Conservation (phyloP, 2,797 vertebrate species). For the Xiphophorus birchmanni region DNA sequence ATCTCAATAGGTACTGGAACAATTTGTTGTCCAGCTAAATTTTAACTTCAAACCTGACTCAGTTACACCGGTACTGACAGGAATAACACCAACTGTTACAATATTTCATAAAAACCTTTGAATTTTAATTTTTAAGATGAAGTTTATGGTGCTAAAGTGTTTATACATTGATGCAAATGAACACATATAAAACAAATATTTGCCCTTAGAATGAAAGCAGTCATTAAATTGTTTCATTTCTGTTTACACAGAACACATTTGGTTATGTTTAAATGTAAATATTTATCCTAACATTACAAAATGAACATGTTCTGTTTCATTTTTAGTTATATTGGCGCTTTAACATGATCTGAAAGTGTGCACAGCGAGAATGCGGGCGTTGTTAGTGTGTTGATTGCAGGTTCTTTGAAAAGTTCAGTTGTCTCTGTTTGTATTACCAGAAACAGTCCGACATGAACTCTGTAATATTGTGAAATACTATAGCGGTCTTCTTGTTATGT, state of each 20-base stretch:
- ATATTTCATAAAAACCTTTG: neutral
- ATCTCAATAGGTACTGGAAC: too few species aligned
- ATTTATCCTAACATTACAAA: neutral
- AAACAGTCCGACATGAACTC: neutral
- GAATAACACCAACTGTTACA: neutral
- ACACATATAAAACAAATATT: neutral
- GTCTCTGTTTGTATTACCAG: neutral
- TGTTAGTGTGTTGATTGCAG: neutral
- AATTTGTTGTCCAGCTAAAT: too few species aligned
- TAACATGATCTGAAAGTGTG: neutral
- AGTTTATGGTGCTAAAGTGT: neutral
- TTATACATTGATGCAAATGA: neutral
- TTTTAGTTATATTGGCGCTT: neutral
- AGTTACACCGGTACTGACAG: neutral
- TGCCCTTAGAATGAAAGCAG: neutral
- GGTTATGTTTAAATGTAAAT: neutral
- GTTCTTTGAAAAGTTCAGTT: neutral
- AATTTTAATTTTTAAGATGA: neutral
- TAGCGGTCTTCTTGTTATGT: neutral
- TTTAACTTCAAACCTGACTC: neutral
- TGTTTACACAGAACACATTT: neutral
- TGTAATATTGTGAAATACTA: neutral
- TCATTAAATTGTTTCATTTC: neutral
- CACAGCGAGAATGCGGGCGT: neutral
- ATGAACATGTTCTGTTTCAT: neutral